phyloP scores from a whole-genome alignment of 1,140 invertebrate species.

The Cherax destructor region DNA sequence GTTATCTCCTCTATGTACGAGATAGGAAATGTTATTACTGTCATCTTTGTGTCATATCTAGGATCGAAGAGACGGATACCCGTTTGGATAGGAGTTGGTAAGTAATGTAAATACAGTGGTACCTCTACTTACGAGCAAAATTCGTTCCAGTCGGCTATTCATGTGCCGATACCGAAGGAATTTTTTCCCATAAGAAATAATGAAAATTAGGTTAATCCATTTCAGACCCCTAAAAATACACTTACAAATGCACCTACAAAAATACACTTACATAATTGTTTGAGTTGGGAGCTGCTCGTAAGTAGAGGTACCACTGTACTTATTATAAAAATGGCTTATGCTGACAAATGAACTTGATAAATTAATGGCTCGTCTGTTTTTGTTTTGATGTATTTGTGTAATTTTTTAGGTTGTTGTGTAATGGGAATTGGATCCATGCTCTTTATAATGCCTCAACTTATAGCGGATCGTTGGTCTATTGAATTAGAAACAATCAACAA shows the following conservation, averaged over 20 bases:
- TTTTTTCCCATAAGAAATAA: no score
- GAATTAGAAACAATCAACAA: constrained; percentile 59
- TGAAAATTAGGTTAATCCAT: no score
- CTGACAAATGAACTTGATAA: background rate
- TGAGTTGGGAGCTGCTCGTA: no score
- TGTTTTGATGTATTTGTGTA: background rate
- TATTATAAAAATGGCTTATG: background rate
- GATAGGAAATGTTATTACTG: constrained; percentile 95
- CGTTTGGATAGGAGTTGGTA: constrained; percentile 94
- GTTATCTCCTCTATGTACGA: constrained; percentile 95
- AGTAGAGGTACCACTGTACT: background rate
- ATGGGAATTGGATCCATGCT: constrained; percentile 78
- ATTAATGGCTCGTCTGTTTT: background rate
- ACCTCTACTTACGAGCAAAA: no score
- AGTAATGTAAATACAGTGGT: constrained; percentile 72
- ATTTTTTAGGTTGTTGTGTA: constrained; percentile 75
- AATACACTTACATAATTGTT: no score
- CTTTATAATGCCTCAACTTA: constrained; percentile 78
- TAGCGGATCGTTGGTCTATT: constrained; percentile 75
- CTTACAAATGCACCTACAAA: no score
- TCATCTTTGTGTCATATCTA: constrained; percentile 96
- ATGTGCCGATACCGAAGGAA: no score
- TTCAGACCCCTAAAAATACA: no score
- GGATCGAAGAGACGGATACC: constrained; percentile 94
- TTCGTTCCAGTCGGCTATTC: no score